phyloP scores from a whole-genome alignment of 2,888 invertebrate genomes.

The Drosophila heteroneura region DNA sequence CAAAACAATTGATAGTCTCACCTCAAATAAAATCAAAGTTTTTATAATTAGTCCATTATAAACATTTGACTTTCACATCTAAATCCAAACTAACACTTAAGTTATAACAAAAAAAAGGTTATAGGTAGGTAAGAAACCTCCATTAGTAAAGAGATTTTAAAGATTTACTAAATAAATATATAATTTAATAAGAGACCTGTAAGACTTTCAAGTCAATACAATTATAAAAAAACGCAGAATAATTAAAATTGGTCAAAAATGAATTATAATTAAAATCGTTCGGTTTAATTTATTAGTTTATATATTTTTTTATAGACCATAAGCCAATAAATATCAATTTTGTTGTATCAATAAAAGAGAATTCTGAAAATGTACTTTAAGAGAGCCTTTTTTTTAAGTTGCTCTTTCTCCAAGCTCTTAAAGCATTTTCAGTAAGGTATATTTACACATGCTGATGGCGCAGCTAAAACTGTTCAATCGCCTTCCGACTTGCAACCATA shows the following conservation, averaged over 20 bases:
- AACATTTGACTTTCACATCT: constrained; percentile 10
- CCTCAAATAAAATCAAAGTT: not conserved
- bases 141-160: too few relatives aligned
- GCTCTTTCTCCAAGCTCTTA: constrained; percentile 4
- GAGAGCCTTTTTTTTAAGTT: constrained; percentile 1
- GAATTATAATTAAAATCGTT: not conserved
- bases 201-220: not conserved
- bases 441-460: constrained; percentile 27
- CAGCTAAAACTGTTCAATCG: not conserved
- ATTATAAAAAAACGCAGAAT: not conserved
- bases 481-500: not conserved
- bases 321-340: not conserved
- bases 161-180: not conserved
- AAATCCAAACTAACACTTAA: constrained; percentile 23
- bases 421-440: constrained; percentile 29
- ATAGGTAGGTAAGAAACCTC: too few relatives aligned
- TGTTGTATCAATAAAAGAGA: not conserved
- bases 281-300: not conserved
- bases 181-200: not conserved
- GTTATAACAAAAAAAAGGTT: not conserved
- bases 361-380: not conserved
- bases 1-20: constrained; percentile 27
- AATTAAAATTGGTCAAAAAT: not conserved
- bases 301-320: not conserved
- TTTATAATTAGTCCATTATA: constrained; percentile 12